phyloP scores from a whole-genome alignment of 2,797 vertebrate genomes.

The Taeniopygia guttata region DNA sequence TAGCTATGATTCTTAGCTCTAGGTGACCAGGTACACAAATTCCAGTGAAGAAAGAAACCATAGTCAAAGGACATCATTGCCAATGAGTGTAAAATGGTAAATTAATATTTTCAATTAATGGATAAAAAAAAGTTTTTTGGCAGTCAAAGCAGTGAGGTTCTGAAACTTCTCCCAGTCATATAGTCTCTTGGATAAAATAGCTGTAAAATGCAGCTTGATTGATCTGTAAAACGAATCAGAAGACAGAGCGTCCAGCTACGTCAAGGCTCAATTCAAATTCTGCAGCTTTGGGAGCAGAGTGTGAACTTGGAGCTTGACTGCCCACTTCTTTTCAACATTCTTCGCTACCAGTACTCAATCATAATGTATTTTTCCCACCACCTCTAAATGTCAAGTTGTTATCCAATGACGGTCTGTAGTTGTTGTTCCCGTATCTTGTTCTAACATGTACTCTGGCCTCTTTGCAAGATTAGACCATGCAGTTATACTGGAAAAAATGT shows the following conservation, averaged over 20 bases:
- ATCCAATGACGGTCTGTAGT: not conserved
- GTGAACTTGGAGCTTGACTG: not conserved
- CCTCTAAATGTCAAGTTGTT: not conserved
- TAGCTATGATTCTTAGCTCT: not conserved
- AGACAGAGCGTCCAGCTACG: not conserved
- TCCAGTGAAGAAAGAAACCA: not conserved
- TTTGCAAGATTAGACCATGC: not conserved
- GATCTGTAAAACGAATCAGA: not conserved
- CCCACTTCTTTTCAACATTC: not conserved
- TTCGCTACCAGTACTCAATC: not conserved
- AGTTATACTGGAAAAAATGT: conserved; percentile 26
- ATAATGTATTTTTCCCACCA: not conserved
- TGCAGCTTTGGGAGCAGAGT: not conserved
- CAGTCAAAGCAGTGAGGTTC: not conserved
- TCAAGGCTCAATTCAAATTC: not conserved
- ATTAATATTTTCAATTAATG: not conserved
- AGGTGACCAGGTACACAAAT: not conserved
- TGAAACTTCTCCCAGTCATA: not conserved
- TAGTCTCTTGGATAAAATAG: not conserved
- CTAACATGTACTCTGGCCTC: not conserved
- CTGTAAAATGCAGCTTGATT: not conserved
- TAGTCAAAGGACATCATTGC: not conserved
- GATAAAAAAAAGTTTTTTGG: not conserved
- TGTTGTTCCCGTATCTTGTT: not conserved
- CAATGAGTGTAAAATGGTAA: not conserved